Evolutionary conservation across 2,797 vertebrate species (phyloP).

Genomic region (Malacoctenus gilli): DNA sequence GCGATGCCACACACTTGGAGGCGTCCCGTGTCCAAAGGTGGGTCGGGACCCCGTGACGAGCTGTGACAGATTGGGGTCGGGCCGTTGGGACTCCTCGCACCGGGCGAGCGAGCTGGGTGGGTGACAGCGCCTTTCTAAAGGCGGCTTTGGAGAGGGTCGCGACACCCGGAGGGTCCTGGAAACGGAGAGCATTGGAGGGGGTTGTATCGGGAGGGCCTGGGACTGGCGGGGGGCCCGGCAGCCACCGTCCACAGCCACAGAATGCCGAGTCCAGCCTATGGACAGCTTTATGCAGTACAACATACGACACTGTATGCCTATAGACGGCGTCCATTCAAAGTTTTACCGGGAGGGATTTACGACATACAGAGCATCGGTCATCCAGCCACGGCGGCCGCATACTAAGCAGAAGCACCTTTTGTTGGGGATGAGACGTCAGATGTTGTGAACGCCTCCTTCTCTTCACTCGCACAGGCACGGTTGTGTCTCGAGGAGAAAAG

Average conservation of each 20-base stretch:
- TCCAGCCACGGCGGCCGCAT: constrained; percentile 62
- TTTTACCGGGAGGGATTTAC: constrained; percentile 68
- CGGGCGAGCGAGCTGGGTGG: constrained; percentile 58
- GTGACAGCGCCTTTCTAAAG: constrained; percentile 72
- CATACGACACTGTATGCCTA: constrained; percentile 41
- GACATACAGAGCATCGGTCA: constrained; percentile 53
- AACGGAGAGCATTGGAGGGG: constrained; percentile 47
- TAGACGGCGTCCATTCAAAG: constrained; percentile 64
- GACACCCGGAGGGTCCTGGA: constrained; percentile 56
- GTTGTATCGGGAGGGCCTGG: constrained; percentile 56
- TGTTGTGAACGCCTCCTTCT: constrained; percentile 67
- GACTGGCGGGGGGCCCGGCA: constrained; percentile 65
- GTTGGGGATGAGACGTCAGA: constrained; percentile 70
- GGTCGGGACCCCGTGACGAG: constrained; percentile 70
- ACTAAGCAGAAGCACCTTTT: constrained; percentile 71
- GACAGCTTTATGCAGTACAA: constrained; percentile 57
- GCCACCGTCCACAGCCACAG: constrained; percentile 43
- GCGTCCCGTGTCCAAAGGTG: constrained; percentile 52
- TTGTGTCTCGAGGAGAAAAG: constrained; percentile 66
- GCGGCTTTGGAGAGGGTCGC: constrained; percentile 73
- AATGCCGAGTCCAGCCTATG: constrained; percentile 57
- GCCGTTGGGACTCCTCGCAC: constrained; percentile 57
- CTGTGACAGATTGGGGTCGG: constrained; percentile 78
- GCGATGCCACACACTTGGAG: constrained; percentile 57
- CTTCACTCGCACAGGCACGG: constrained; percentile 60